Base-by-base conservation (phyloP, 2,113 vertebrate genomes). In the Natator depressus region DNA sequence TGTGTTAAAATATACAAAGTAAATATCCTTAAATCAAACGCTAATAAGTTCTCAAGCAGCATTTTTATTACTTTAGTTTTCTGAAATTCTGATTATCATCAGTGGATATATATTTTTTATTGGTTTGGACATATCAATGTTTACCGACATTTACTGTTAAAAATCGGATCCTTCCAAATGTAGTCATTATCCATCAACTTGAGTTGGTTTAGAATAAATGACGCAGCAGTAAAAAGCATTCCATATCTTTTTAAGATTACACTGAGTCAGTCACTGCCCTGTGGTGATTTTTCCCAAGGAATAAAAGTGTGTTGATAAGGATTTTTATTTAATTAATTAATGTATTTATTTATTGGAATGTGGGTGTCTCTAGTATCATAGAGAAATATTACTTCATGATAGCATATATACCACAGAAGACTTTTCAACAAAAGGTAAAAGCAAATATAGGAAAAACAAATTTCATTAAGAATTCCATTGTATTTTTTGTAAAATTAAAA, bases 231-330 rank as follows among this genome's bases (percentile, higher is more conserved):
- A 80, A 88, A 95, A 72, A 93, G 89, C 38, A 0, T 80, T 94
- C 51, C 1, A 0, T 82, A 24, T 88, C 20, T 94, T 88, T 91
- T 49, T 89, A 79, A 6, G 29, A 79, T 76, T 65, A 87, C 38
- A 84, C 81, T 72, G 92, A 85, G 16, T 65, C 38, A 55, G 65
- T 95, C 80, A 17, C 8, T 65, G 17, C 22, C 59, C 65, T 93
- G 91, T 94, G 75, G 87, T 91, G 87, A 49, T 89, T 94, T 95
- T 94, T 92, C 51, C 82, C 90, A 96, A 87, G 82, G 88, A 89
- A 82, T 76, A 62, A 42, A 89, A 82, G 82, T 47, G 59, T 46
- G 10, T 17, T 19, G 46, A 65, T 80, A 93, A 95, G 92, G 87
- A 82, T 94, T 94, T 97, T 93, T 47, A 38, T 5, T 69, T 69